These are phyloP conservation scores for Calephelis nemesis DNA, from an alignment of 1,140 invertebrate species.

Conservation along the genomic window DNA sequence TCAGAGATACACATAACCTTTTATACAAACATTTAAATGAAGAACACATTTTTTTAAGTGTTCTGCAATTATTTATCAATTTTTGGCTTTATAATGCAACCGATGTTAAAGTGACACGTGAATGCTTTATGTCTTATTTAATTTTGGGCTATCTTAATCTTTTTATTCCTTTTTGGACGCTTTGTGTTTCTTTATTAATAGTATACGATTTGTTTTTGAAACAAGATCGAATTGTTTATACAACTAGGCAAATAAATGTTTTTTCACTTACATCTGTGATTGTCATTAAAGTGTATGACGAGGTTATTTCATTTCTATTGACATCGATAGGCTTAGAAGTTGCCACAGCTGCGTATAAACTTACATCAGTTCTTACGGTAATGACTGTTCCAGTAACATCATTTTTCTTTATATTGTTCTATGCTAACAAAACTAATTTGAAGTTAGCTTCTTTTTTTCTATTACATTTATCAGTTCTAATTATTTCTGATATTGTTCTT, in stretches of 20 bases:
- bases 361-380: conserved; percentile 20
- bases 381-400: conserved; percentile 15
- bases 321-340: background rate
- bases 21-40: conserved; percentile 5
- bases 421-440: background rate
- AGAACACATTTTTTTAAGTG: background rate
- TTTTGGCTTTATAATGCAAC: background rate
- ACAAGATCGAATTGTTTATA: conserved; percentile 20
- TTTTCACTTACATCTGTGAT: conserved; percentile 11
- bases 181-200: conserved; percentile 22
- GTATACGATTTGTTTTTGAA: conserved; percentile 28
- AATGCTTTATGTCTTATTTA: background rate
- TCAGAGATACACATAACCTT: background rate
- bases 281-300: conserved; percentile 23
- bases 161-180: conserved; percentile 23
- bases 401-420: conserved; percentile 16
- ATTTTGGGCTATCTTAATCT: conserved; percentile 21
- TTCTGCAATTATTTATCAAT: background rate
- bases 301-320: background rate
- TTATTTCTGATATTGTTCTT: conserved; percentile 18
- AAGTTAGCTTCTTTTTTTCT: conserved; percentile 17
- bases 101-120: background rate
- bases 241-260: background rate
- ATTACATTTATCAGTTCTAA: conserved; percentile 23
- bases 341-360: conserved; percentile 14